A percentile compares a stretch with the other conserved stretches of the same genome.
Conservation (phyloP, 2,888 invertebrate species). For the Panorpa germanica region DNA sequence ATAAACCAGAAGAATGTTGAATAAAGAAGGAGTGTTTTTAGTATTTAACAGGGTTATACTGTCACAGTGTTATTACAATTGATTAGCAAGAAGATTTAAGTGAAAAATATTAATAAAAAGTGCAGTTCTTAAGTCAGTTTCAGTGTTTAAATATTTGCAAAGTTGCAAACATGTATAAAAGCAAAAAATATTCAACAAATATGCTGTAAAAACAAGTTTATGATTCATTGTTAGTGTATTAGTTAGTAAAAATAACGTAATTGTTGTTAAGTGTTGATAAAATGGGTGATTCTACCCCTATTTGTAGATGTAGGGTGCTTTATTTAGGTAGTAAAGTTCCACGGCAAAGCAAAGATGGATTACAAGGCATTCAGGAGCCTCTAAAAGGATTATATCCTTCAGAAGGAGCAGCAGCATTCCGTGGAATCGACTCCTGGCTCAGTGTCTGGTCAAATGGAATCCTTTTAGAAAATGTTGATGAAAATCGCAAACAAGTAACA, state of each 20-base stretch:
- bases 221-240: too few relatives aligned
- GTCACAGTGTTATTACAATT: too few relatives aligned
- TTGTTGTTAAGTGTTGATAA: constrained; percentile 16
- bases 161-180: too few relatives aligned
- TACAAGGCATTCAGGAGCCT: constrained; percentile 95
- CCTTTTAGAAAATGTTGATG: constrained; percentile 87
- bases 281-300: constrained; percentile 71
- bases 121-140: too few relatives aligned
- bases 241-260: background rate
- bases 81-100: too few relatives aligned
- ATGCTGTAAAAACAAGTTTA: too few relatives aligned
- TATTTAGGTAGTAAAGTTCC: constrained; percentile 94
- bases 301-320: constrained; percentile 89
- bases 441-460: constrained; percentile 96
- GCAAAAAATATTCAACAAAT: too few relatives aligned
- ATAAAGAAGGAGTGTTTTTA: too few relatives aligned
- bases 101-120: too few relatives aligned
- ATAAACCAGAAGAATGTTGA: too few relatives aligned
- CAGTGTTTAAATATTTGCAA: too few relatives aligned
- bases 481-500: constrained; percentile 83
- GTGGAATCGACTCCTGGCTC: constrained; percentile 90
- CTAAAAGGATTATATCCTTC: constrained; percentile 89
- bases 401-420: constrained; percentile 71
- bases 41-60: too few relatives aligned
- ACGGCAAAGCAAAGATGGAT: constrained; percentile 92